A percentile compares a stretch with the other conserved stretches of the same genome.
These are phyloP conservation scores for Smithornis capensis DNA, from an alignment of 2,113 vertebrate genomes.

Conservation along the genomic window DNA sequence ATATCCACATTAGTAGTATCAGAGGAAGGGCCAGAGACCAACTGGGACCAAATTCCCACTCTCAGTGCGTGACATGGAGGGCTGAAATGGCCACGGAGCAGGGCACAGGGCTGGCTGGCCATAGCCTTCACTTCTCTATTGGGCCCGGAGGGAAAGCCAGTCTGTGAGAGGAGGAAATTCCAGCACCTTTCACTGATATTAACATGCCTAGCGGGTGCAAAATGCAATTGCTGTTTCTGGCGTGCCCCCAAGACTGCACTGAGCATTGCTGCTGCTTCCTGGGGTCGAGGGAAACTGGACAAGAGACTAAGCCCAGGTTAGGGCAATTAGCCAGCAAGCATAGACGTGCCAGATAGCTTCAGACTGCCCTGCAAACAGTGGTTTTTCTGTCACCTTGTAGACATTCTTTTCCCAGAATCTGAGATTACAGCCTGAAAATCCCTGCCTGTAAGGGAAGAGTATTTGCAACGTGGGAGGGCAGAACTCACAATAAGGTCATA, in stretches of 20 bases:
- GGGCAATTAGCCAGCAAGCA: not conserved
- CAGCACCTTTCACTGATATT: not conserved
- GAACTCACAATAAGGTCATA: not conserved
- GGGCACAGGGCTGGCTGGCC: not conserved
- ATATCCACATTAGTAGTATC: not conserved
- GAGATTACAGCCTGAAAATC: not conserved
- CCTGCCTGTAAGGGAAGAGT: not conserved
- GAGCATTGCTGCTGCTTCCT: not conserved
- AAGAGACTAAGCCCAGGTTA: not conserved
- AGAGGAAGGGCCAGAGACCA: not conserved
- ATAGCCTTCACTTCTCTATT: not conserved
- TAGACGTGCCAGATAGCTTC: not conserved
- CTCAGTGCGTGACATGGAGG: accelerated
- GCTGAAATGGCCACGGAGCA: not conserved
- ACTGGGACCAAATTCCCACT: not conserved
- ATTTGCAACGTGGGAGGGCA: not conserved
- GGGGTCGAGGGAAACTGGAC: not conserved
- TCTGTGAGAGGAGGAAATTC: not conserved
- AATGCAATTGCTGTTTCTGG: not conserved
- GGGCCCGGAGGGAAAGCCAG: not conserved
- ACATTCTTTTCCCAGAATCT: not conserved
- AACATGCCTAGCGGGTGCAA: not conserved
- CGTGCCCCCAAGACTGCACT: not conserved
- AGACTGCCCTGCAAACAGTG: not conserved
- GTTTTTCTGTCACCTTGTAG: not conserved